Percentiles rank a stretch among this genome's conserved stretches.
phyloP scores from a whole-genome alignment of 2,888 invertebrate genomes.

The Amaurobius ferox region DNA sequence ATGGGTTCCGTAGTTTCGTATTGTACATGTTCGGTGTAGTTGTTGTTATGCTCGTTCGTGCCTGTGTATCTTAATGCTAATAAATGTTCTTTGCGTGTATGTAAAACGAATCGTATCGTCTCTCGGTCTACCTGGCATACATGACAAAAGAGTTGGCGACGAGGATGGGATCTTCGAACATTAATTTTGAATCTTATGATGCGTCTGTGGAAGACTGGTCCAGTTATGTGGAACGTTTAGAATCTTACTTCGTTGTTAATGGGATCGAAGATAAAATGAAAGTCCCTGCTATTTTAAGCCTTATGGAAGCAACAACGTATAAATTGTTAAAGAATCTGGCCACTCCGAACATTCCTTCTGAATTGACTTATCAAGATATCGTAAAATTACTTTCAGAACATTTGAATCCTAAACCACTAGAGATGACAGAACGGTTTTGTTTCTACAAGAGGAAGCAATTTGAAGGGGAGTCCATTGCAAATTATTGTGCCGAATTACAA shows the following conservation, averaged over 20 bases:
- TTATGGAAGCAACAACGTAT: slow-evolving; percentile 40
- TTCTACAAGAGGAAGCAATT: slow-evolving; percentile 49
- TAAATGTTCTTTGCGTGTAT: slow-evolving; percentile 51
- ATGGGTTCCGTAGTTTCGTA: slow-evolving; percentile 28
- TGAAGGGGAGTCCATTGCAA: slow-evolving; percentile 43
- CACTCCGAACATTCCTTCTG: slow-evolving; percentile 45
- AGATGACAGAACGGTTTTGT: slow-evolving; percentile 43
- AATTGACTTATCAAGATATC: slow-evolving; percentile 48
- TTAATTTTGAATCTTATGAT: slow-evolving; percentile 48
- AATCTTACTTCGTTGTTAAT: slow-evolving; percentile 49
- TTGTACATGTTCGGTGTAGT: slow-evolving; percentile 43
- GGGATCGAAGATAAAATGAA: slow-evolving; percentile 44
- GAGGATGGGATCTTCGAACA: slow-evolving; percentile 42
- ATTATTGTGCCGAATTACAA: slow-evolving; percentile 47
- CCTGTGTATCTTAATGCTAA: slow-evolving; percentile 42
- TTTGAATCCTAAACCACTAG: slow-evolving; percentile 39
- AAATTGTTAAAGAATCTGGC: slow-evolving; percentile 46
- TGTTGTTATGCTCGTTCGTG: slow-evolving; percentile 42
- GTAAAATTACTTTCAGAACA: slow-evolving; percentile 46
- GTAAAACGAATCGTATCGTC: slow-evolving; percentile 50
- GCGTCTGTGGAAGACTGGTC: slow-evolving; percentile 49
- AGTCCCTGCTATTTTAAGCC: slow-evolving; percentile 46
- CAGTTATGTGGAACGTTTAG: slow-evolving; percentile 48
- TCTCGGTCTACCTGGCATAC: slow-evolving; percentile 50
- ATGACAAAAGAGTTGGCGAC: slow-evolving; percentile 54